These are phyloP conservation scores for Dromas ardeola DNA, from an alignment of 2,113 vertebrate species.

Conservation along the genomic window DNA sequence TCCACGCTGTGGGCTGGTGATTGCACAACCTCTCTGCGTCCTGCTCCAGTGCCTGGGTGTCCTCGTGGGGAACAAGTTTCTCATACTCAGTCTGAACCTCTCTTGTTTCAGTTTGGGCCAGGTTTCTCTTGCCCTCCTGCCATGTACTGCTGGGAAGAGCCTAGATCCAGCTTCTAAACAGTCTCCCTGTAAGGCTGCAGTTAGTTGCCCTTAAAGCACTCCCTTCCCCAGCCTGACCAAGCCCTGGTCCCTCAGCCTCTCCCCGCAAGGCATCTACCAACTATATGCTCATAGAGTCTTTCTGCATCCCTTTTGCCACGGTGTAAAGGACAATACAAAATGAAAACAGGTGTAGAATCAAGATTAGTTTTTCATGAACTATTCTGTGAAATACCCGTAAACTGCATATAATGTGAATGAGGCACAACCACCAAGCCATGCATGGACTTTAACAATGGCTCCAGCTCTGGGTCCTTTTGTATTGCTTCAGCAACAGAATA, in stretches of 20 bases:
- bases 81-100: background rate
- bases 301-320: background rate
- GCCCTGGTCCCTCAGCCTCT: background rate
- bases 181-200: background rate
- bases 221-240: background rate
- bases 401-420: background rate
- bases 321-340: background rate
- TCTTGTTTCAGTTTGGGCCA: background rate
- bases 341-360: background rate
- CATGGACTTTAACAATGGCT: background rate
- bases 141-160: background rate
- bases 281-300: background rate
- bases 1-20: background rate
- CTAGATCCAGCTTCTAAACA: background rate
- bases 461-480: background rate
- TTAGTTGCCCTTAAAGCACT: background rate
- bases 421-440: background rate
- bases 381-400: background rate
- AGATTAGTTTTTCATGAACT: background rate
- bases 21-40: background rate
- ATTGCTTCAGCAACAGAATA: background rate
- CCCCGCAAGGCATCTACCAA: rapidly evolving
- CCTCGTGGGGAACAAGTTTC: background rate
- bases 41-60: background rate
- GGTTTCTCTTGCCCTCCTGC: background rate